Conservation (phyloP, 2,797 vertebrate species). For the Brachyalestes nurse region DNA sequence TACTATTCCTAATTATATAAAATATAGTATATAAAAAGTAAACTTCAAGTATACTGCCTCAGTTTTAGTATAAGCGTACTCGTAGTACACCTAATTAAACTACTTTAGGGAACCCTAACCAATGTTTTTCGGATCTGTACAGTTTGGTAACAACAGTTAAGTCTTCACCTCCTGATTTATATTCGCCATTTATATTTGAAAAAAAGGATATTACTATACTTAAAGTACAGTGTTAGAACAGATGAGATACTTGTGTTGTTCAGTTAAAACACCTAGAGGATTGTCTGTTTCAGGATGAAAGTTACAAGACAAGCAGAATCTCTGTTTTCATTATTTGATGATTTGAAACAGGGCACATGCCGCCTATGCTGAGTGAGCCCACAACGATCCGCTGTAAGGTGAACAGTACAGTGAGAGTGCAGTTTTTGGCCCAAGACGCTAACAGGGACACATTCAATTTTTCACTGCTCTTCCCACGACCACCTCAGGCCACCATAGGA, state of each 20-base stretch:
- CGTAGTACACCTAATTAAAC: too few relatives aligned
- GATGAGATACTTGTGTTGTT: neutral
- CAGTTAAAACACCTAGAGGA: neutral
- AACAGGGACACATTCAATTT: constrained; percentile 77
- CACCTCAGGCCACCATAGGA: constrained; percentile 70
- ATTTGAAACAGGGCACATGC: constrained; percentile 75
- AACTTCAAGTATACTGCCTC: too few relatives aligned
- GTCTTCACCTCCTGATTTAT: neutral
- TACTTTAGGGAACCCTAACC: too few relatives aligned
- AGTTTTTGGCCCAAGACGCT: constrained; percentile 73
- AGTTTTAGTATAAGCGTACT: too few relatives aligned
- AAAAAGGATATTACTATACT: neutral
- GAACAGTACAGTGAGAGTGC: constrained; percentile 69
- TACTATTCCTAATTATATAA: too few relatives aligned
- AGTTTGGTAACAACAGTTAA: neutral
- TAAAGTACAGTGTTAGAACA: neutral
- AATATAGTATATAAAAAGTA: too few relatives aligned
- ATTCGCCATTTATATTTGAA: neutral
- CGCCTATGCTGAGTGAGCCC: constrained; percentile 77
- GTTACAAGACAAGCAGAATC: neutral
- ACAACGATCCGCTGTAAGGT: constrained; percentile 74
- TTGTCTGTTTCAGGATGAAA: neutral
- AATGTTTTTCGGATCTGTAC: neutral
- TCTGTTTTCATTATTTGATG: constrained; percentile 13
- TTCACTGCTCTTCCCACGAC: constrained; percentile 75